Percentiles rank a stretch among this genome's conserved stretches.
Conservation (phyloP, 2,797 vertebrate genomes). For the Myotis findleyi region DNA sequence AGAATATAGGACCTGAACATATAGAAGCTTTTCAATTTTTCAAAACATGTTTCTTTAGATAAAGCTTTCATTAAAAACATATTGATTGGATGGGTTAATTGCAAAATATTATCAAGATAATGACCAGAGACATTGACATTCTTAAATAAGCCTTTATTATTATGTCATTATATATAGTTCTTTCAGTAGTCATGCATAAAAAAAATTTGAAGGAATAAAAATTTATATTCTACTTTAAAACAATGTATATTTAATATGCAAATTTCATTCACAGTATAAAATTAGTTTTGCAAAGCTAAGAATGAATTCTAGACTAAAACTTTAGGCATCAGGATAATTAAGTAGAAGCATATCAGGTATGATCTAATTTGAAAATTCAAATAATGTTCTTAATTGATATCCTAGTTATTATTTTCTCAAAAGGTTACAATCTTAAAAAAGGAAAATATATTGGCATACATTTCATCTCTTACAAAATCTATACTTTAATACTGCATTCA, state of each 20-base stretch:
- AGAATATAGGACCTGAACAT: background rate
- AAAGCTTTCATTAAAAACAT: conserved; percentile 31
- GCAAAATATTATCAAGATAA: background rate
- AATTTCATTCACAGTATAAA: background rate
- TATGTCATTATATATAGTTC: background rate
- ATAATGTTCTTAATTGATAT: background rate
- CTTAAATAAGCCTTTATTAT: background rate
- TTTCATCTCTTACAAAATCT: background rate
- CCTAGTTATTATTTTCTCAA: background rate
- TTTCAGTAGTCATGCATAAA: background rate
- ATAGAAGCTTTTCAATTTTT: background rate
- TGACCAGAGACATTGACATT: background rate
- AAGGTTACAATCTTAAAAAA: background rate
- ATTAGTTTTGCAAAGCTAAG: conserved; percentile 18
- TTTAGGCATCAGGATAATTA: conserved; percentile 7
- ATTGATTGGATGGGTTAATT: conserved; percentile 13
- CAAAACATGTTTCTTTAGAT: conserved; percentile 46
- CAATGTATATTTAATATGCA: background rate
- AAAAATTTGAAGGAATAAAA: conserved; percentile 7
- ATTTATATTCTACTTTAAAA: background rate
- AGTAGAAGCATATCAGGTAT: background rate
- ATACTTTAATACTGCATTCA: background rate
- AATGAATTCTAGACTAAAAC: background rate
- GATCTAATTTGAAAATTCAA: conserved; percentile 48
- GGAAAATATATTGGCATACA: background rate